Percentiles rank a stretch among this genome's conserved stretches.
These are phyloP conservation scores for Cariama cristata DNA, from an alignment of 2,113 vertebrate species.

Conservation along the genomic window DNA sequence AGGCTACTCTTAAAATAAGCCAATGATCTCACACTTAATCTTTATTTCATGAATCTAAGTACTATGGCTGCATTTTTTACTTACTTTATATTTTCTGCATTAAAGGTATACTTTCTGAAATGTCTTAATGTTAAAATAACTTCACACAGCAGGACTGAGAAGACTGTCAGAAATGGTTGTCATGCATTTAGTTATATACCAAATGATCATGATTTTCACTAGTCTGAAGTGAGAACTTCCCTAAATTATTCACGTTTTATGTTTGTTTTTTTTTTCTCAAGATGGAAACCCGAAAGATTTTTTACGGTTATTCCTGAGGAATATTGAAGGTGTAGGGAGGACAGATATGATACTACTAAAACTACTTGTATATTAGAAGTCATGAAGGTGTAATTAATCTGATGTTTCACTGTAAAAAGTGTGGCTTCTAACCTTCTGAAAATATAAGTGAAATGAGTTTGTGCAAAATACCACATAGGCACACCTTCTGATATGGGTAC, in stretches of 20 bases:
- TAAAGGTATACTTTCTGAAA: background rate
- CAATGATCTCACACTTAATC: background rate
- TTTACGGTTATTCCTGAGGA: background rate
- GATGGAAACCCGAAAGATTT: background rate
- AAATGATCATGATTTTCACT: background rate
- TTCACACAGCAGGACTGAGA: background rate
- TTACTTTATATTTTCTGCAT: background rate
- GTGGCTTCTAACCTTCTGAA: background rate
- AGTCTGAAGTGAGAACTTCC: background rate
- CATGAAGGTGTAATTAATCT: background rate
- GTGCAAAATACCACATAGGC: background rate
- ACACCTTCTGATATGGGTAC: rapidly evolving
- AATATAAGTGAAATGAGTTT: background rate
- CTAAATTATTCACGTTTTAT: background rate
- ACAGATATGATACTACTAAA: background rate
- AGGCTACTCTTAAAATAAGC: background rate
- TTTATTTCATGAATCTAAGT: background rate
- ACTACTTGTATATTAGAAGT: background rate
- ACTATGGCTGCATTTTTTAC: background rate
- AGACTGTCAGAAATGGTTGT: background rate
- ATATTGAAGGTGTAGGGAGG: background rate
- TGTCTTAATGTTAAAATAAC: background rate
- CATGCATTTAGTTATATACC: background rate
- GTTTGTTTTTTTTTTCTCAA: background rate
- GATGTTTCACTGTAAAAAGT: background rate